Percentiles rank a stretch among this genome's conserved stretches.
Evolutionary conservation across 1,140 invertebrate genomes (phyloP).

Genomic region (Ceratosolen solmsi): DNA sequence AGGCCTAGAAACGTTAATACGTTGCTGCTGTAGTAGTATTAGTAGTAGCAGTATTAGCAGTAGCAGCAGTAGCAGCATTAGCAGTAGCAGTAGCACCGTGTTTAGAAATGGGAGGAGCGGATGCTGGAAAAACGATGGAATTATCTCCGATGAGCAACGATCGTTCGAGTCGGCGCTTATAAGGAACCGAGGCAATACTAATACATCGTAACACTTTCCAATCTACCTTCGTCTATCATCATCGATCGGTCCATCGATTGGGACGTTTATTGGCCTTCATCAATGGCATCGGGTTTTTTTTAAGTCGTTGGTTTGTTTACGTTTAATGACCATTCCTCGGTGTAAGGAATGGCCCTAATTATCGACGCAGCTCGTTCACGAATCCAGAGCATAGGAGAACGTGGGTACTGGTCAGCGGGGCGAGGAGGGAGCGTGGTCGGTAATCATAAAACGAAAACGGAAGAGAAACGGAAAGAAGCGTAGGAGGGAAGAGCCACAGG

Average conservation of each 20-base stretch:
- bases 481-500: background rate
- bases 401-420: too few relatives aligned
- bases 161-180: background rate
- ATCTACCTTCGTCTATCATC: background rate
- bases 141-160: background rate
- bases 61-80: too few relatives aligned
- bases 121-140: constrained; percentile 2
- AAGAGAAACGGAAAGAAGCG: background rate
- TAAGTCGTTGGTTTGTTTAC: too few relatives aligned
- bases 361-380: too few relatives aligned
- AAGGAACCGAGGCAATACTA: background rate
- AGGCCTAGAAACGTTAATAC: background rate
- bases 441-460: background rate
- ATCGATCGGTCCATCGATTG: background rate
- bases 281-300: too few relatives aligned
- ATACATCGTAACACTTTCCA: background rate
- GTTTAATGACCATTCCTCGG: too few relatives aligned
- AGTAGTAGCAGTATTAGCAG: too few relatives aligned
- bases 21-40: background rate
- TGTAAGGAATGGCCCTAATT: background rate
- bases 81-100: too few relatives aligned
- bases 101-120: background rate
- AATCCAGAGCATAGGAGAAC: too few relatives aligned
- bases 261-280: too few relatives aligned
- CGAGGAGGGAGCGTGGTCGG: too few relatives aligned